Evolutionary conservation across 2,113 vertebrate species (phyloP).

Genomic region (Xenotilapia longispinis): DNA sequence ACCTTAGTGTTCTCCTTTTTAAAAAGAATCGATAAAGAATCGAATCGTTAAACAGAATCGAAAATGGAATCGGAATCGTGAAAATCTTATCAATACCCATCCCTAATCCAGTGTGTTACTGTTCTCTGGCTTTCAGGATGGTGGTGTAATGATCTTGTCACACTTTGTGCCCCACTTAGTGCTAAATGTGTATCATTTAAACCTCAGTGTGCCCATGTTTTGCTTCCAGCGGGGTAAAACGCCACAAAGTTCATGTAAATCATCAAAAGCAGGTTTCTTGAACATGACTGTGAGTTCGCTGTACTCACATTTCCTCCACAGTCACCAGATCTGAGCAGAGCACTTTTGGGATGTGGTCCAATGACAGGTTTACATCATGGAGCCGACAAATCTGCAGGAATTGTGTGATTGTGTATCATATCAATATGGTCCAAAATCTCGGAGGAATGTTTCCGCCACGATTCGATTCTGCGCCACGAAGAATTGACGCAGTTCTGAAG

Average conservation of each 20-base stretch:
- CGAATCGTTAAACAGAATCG: too few relatives aligned
- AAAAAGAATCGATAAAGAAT: too few relatives aligned
- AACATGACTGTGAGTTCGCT: not conserved
- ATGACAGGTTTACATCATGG: not conserved
- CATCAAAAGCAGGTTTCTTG: not conserved
- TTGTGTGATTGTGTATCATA: not conserved
- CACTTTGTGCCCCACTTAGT: not conserved
- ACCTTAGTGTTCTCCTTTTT: too few relatives aligned
- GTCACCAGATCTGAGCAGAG: not conserved
- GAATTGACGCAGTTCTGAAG: not conserved
- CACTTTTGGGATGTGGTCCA: not conserved
- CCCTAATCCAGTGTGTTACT: not conserved
- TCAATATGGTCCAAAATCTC: not conserved
- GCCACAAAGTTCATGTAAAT: not conserved
- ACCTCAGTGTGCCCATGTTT: not conserved
- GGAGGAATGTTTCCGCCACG: not conserved
- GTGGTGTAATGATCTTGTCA: not conserved
- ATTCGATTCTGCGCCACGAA: not conserved
- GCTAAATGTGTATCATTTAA: not conserved
- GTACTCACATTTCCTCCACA: not conserved
- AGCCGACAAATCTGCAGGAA: not conserved
- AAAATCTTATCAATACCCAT: too few relatives aligned
- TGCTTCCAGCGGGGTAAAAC: not conserved
- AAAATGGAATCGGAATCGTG: too few relatives aligned
- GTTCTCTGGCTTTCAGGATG: not conserved